Evolutionary conservation across 2,888 invertebrate species (phyloP).

Genomic region (Sphaerophoria taeniata): DNA sequence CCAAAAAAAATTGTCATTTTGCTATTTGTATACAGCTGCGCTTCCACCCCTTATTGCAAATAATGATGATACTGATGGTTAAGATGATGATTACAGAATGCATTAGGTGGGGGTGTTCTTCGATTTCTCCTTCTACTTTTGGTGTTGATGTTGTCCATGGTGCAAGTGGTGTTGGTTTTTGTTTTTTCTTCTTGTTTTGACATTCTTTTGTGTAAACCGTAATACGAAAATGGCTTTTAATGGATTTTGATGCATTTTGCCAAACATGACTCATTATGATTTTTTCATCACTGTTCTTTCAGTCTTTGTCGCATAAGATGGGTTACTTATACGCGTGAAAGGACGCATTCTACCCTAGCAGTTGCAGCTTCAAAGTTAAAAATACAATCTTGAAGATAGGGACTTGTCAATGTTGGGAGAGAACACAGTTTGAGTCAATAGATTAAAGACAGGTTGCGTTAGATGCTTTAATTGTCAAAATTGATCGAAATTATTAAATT

Average conservation of each 20-base stretch:
- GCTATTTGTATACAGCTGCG: slow-evolving; percentile 61
- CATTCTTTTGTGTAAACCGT: slow-evolving; percentile 67
- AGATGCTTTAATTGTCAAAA: too few species aligned
- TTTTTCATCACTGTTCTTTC: slow-evolving; percentile 49
- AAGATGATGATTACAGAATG: slow-evolving; percentile 73
- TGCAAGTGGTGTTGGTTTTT: slow-evolving; percentile 42
- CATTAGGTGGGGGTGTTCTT: slow-evolving; percentile 64
- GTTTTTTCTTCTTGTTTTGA: slow-evolving; percentile 21
- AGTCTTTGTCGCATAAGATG: slow-evolving; percentile 47
- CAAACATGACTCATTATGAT: slow-evolving; percentile 68
- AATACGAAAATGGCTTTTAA: slow-evolving; percentile 81
- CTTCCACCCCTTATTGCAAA: slow-evolving; percentile 70
- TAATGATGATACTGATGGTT: slow-evolving; percentile 63
- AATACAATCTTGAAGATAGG: background rate
- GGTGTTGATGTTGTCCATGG: background rate
- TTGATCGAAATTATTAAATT: too few species aligned
- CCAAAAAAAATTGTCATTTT: slow-evolving; percentile 72
- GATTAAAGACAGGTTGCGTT: too few species aligned
- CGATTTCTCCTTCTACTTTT: slow-evolving; percentile 12
- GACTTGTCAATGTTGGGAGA: too few species aligned
- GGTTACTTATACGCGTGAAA: slow-evolving; percentile 68
- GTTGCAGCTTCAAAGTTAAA: slow-evolving; percentile 61
- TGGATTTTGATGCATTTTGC: slow-evolving; percentile 79
- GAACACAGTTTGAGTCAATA: too few species aligned
- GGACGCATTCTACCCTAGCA: slow-evolving; percentile 50